These are phyloP conservation scores for Vanessa cardui DNA, from an alignment of 2,888 invertebrate genomes.

Conservation along the genomic window DNA sequence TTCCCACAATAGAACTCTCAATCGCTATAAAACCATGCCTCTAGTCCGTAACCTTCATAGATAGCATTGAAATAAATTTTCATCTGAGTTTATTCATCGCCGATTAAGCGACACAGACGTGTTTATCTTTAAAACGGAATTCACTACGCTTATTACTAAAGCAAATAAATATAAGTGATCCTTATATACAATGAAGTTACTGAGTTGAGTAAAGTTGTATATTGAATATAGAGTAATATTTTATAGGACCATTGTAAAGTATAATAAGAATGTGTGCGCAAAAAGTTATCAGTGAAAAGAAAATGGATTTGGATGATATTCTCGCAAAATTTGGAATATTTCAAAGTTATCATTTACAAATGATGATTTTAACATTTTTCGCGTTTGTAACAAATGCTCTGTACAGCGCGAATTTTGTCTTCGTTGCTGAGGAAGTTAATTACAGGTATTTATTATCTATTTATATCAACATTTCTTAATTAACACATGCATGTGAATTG, in stretches of 20 bases:
- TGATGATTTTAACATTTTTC: constrained; percentile 45
- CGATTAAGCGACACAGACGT: not conserved
- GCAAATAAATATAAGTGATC: too few relatives aligned
- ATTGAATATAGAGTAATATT: not conserved
- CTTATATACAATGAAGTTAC: too few relatives aligned
- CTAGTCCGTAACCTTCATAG: not conserved
- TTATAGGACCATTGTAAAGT: not conserved
- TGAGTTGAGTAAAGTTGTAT: too few relatives aligned
- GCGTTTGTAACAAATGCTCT: constrained; percentile 48
- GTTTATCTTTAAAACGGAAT: too few relatives aligned
- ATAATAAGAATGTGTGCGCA: constrained; percentile 19
- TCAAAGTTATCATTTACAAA: constrained; percentile 48
- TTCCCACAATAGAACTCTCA: too few relatives aligned
- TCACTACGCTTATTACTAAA: too few relatives aligned
- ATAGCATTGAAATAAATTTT: not conserved
- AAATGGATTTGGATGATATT: constrained; percentile 51
- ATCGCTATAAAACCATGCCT: constrained; percentile 4
- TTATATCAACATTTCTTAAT: too few relatives aligned
- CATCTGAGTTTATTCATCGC: not conserved
- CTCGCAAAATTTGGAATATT: constrained; percentile 49
- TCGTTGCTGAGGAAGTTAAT: constrained; percentile 49
- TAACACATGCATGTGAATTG: too few relatives aligned
- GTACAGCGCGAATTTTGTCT: constrained; percentile 51
- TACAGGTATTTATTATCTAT: constrained; percentile 48
- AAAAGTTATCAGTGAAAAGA: constrained; percentile 29